Evolutionary conservation across 2,888 invertebrate species (phyloP).

Genomic region (Netelia melanura): DNA sequence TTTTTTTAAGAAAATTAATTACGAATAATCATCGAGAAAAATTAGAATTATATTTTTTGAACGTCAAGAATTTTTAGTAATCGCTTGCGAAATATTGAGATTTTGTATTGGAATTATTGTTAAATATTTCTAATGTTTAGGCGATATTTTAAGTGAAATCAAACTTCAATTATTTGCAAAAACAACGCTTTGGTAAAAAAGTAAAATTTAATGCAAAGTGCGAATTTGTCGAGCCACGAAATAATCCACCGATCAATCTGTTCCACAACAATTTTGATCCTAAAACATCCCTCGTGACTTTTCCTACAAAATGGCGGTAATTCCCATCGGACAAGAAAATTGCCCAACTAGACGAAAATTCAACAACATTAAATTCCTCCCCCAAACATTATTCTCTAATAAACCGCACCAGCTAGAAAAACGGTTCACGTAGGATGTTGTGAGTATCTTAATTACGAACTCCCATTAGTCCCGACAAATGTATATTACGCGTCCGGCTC

Average conservation of each 20-base stretch:
- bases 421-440: conserved; percentile 39
- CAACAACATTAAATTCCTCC: not conserved
- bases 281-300: not conserved
- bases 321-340: not conserved
- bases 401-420: conserved; percentile 24
- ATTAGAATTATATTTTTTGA: not conserved
- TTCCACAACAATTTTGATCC: too few relatives aligned
- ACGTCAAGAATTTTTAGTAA: not conserved
- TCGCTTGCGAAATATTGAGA: not conserved
- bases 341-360: not conserved
- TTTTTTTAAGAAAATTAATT: not conserved
- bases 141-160: too few relatives aligned
- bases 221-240: too few relatives aligned
- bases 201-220: too few relatives aligned
- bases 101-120: not conserved
- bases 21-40: not conserved
- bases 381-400: conserved; percentile 15
- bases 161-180: too few relatives aligned
- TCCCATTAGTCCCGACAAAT: conserved; percentile 55
- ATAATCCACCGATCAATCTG: too few relatives aligned
- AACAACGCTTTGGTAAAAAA: too few relatives aligned
- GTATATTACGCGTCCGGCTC: conserved; percentile 44
- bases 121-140: too few relatives aligned
- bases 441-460: conserved; percentile 60
- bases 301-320: not conserved